These are phyloP conservation scores for Vulpes lagopus DNA, from an alignment of 2,113 vertebrate species.

Conservation along the genomic window DNA sequence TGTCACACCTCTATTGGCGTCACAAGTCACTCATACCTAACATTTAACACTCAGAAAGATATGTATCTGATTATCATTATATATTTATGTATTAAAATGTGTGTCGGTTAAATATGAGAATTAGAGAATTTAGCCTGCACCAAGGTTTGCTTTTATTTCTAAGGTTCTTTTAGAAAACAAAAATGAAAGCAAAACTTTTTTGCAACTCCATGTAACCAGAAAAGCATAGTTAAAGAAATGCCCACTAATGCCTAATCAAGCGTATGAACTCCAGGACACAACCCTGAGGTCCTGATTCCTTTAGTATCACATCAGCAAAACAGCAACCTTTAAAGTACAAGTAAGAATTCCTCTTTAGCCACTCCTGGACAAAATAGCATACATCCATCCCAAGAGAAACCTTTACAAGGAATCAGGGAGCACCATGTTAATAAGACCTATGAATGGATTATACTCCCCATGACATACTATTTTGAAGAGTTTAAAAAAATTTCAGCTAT, in stretches of 20 bases:
- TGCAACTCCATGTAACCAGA: not conserved
- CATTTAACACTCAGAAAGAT: not conserved
- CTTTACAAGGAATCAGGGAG: not conserved
- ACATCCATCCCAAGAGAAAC: not conserved
- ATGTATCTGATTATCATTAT: not conserved
- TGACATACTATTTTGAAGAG: not conserved
- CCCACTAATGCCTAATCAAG: fast-evolving
- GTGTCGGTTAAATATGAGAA: not conserved
- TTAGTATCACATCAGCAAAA: not conserved
- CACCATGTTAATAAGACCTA: not conserved
- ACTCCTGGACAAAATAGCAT: not conserved
- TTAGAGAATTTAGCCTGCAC: not conserved
- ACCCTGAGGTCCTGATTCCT: not conserved
- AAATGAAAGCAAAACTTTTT: not conserved
- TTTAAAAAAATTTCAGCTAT: not conserved
- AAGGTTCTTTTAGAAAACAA: not conserved
- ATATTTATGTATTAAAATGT: not conserved
- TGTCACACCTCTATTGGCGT: not conserved
- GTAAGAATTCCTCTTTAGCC: not conserved
- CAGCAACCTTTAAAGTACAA: not conserved
- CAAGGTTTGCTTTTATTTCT: not conserved
- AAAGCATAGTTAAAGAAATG: not conserved
- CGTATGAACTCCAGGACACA: not conserved
- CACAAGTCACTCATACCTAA: not conserved
- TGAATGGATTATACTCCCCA: not conserved